Percentiles rank a stretch among this genome's conserved stretches.
phyloP scores from a whole-genome alignment of 1,140 invertebrate genomes.

The Bombyx mandarina region DNA sequence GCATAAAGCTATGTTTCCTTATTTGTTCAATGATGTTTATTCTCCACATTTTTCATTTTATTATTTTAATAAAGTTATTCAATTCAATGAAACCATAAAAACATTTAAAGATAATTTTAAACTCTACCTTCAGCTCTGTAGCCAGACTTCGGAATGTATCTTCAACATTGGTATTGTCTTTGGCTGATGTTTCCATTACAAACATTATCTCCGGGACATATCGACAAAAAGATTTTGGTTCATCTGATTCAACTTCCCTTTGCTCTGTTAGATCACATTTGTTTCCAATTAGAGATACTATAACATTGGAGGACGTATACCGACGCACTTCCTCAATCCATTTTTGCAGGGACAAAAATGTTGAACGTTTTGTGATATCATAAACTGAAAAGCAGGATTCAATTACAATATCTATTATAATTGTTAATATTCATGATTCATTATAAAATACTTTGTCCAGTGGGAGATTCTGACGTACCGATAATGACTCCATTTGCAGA shows the following conservation, averaged over 20 bases:
- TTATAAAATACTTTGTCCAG: not conserved
- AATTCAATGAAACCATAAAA: not conserved
- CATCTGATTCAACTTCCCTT: constrained; percentile 86
- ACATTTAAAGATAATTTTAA: not conserved
- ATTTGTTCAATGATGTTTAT: too few species aligned
- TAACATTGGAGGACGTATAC: constrained; percentile 92
- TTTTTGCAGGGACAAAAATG: constrained; percentile 89
- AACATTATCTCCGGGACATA: constrained; percentile 88
- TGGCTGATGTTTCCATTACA: constrained; percentile 92
- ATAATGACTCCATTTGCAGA: constrained; percentile 91
- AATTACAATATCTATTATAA: not conserved
- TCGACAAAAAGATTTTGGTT: constrained; percentile 87
- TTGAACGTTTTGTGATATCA: constrained; percentile 92
- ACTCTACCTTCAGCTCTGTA: constrained; percentile 84
- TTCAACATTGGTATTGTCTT: constrained; percentile 94
- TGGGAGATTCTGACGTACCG: constrained; percentile 27
- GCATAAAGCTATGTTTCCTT: too few species aligned
- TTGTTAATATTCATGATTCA: not conserved
- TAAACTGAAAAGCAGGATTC: constrained; percentile 79
- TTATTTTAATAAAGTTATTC: too few species aligned
- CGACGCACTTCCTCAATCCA: constrained; percentile 96
- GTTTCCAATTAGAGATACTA: constrained; percentile 91
- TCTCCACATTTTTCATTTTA: too few species aligned
- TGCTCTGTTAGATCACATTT: constrained; percentile 89
- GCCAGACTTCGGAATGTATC: constrained; percentile 91